Percentiles rank a stretch among this genome's conserved stretches.
These are phyloP conservation scores for Steinernema hermaphroditum DNA, from an alignment of 2,888 invertebrate genomes.

Conservation along the genomic window DNA sequence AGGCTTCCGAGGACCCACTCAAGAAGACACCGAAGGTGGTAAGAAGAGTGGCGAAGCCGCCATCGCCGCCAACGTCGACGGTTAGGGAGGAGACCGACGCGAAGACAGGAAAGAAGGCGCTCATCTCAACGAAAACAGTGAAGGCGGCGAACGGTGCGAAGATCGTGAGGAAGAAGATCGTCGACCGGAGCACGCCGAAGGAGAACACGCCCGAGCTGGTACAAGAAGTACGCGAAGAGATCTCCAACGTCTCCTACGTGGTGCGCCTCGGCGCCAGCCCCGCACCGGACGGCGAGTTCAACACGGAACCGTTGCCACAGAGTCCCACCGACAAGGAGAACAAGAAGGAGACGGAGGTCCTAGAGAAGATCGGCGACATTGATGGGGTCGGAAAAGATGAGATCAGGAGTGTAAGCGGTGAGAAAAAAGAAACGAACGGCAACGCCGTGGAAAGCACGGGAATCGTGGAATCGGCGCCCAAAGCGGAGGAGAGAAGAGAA, in stretches of 20 bases:
- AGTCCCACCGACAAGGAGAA: not conserved
- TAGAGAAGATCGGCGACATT: no score
- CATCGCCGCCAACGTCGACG: not conserved
- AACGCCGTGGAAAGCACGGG: no score
- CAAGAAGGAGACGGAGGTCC: not conserved
- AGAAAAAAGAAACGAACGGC: no score
- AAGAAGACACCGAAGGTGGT: constrained; percentile 21
- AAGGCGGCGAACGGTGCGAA: not conserved
- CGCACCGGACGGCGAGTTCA: constrained; percentile 36
- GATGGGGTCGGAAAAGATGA: no score
- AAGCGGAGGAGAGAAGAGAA: not conserved
- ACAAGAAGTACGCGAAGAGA: constrained; percentile 43
- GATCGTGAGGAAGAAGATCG: constrained; percentile 29
- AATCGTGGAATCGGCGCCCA: not conserved
- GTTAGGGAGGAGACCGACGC: not conserved
- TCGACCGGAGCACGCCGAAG: constrained; percentile 34
- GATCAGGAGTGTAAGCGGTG: no score
- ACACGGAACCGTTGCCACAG: not conserved
- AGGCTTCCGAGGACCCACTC: not conserved
- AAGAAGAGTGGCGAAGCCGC: constrained; percentile 29
- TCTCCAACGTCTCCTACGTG: constrained; percentile 35
- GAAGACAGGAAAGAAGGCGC: not conserved
- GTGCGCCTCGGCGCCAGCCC: constrained; percentile 36
- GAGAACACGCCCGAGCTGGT: constrained; percentile 40
- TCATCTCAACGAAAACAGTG: constrained; percentile 27